Evolutionary conservation across 1,140 invertebrate genomes (phyloP).

Genomic region (Bombus fervidus): DNA sequence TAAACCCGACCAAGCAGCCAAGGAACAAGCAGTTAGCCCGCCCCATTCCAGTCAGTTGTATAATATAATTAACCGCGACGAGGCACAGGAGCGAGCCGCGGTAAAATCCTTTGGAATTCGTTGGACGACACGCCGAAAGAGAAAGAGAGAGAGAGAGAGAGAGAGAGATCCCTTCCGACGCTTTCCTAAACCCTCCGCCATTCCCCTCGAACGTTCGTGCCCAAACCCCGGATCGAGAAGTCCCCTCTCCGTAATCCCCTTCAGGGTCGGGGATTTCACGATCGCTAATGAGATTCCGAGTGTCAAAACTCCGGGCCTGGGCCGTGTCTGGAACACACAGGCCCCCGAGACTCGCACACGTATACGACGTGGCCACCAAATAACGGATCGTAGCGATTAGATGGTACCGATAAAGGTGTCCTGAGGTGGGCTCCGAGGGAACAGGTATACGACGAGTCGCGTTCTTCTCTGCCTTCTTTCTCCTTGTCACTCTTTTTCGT

Average conservation of each 20-base stretch:
- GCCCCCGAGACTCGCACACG: not conserved
- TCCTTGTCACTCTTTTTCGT: conserved; percentile 36
- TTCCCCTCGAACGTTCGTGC: not conserved
- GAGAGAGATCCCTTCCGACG: not conserved
- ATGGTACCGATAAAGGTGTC: conserved; percentile 71
- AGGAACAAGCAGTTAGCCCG: conserved; percentile 21
- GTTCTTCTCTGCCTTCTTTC: conserved; percentile 36
- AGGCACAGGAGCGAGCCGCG: not conserved
- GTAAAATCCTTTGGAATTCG: conserved; percentile 33
- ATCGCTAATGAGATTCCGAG: conserved; percentile 82
- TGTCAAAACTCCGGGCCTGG: conserved; percentile 79
- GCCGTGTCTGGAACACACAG: not conserved
- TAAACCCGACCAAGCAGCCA: not conserved
- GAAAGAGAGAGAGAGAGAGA: too few relatives aligned
- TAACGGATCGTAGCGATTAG: conserved; percentile 81
- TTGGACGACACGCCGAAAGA: not conserved
- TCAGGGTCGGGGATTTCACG: conserved; percentile 71
- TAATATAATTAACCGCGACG: conserved; percentile 40
- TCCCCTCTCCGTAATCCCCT: conserved; percentile 58
- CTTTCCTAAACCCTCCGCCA: not conserved
- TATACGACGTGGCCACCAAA: conserved; percentile 66
- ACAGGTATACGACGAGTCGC: conserved; percentile 50
- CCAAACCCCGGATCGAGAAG: not conserved
- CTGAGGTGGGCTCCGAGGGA: conserved; percentile 53
- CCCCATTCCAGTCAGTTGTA: conserved; percentile 24